Conservation (phyloP, 2,888 invertebrate species). For the Spisula solida region DNA sequence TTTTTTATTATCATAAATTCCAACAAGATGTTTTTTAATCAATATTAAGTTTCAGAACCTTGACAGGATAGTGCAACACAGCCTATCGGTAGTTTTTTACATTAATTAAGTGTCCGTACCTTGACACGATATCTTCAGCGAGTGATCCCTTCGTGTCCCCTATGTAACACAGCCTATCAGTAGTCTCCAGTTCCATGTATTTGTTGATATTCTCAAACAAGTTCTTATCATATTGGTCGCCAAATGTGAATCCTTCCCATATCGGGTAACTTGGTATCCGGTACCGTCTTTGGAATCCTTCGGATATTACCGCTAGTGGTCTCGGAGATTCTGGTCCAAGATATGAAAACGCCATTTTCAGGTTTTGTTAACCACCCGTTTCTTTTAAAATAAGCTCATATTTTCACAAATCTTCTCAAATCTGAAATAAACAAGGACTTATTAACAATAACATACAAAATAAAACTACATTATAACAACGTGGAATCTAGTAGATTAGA, state of each 20-base stretch:
- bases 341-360: constrained; percentile 80
- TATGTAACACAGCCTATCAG: constrained; percentile 84
- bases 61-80: too few species aligned
- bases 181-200: constrained; percentile 84
- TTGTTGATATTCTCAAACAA: constrained; percentile 83
- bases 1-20: too few species aligned
- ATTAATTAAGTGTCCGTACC: constrained; percentile 30
- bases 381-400: neutral
- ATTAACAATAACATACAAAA: neutral
- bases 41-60: too few species aligned
- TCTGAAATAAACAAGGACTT: neutral
- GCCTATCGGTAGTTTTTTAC: too few species aligned
- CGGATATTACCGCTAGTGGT: constrained; percentile 85
- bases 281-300: constrained; percentile 79
- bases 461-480: neutral
- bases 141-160: constrained; percentile 84
- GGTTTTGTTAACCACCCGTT: neutral
- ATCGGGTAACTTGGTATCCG: constrained; percentile 77
- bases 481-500: too few species aligned
- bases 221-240: constrained; percentile 81
- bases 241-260: constrained; percentile 80
- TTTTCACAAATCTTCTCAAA: neutral
- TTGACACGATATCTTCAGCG: constrained; percentile 74
- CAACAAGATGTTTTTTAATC: too few species aligned
- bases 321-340: constrained; percentile 86